phyloP scores from a whole-genome alignment of 1,140 invertebrate species.

The Rhyzopertha dominica region DNA sequence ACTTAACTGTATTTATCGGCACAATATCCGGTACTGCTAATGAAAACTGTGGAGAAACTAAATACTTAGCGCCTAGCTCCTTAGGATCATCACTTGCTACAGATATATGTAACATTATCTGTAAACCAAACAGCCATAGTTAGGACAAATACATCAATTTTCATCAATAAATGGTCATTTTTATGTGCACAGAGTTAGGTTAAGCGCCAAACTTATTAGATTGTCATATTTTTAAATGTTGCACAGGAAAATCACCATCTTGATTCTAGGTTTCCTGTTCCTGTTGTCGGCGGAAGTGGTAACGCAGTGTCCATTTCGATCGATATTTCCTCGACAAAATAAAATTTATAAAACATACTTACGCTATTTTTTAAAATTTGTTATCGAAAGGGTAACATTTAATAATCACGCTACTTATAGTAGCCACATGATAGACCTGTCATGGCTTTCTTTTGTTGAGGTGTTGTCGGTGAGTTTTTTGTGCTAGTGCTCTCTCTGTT shows the following conservation, averaged over 20 bases:
- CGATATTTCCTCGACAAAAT: no score
- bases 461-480: no score
- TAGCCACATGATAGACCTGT: no score
- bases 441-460: no score
- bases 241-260: conserved; percentile 38
- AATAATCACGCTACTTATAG: no score
- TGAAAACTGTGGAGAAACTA: conserved; percentile 19
- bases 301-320: conserved; percentile 34
- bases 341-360: no score
- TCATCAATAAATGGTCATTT: conserved; percentile 14
- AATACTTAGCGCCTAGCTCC: conserved; percentile 21
- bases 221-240: conserved; percentile 23
- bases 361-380: no score
- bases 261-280: conserved; percentile 43
- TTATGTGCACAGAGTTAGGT: conserved; percentile 11
- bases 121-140: conserved; percentile 22
- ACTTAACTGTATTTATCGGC: conserved; percentile 29
- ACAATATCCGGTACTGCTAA: conserved; percentile 13
- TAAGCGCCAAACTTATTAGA: conserved; percentile 16
- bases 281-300: conserved; percentile 43
- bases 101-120: conserved; percentile 37
- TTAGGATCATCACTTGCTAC: conserved; percentile 20
- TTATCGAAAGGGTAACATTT: no score
- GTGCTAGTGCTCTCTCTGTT: no score
- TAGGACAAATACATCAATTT: background rate